phyloP scores from a whole-genome alignment of 2,888 invertebrate genomes.

The Margaritifera margaritifera region DNA sequence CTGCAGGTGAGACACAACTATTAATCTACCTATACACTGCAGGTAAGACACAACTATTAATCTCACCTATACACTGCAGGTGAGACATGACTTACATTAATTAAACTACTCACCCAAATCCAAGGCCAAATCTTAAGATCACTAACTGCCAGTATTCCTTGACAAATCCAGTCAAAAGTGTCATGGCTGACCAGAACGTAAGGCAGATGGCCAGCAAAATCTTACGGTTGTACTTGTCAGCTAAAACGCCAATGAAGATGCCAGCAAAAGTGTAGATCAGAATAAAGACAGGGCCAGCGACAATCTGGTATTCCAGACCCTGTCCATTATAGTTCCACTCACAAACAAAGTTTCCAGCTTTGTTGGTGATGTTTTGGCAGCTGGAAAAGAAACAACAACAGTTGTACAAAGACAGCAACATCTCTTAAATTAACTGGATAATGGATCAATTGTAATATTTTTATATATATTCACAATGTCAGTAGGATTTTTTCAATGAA shows the following conservation, averaged over 20 bases:
- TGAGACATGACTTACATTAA: not conserved
- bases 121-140: constrained; percentile 87
- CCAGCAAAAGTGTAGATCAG: constrained; percentile 92
- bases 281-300: constrained; percentile 94
- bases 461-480: too few relatives aligned
- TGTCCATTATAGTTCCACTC: constrained; percentile 95
- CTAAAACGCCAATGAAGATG: constrained; percentile 85
- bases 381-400: constrained; percentile 21
- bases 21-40: not conserved
- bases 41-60: not conserved
- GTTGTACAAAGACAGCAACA: not conserved
- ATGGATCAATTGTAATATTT: too few relatives aligned
- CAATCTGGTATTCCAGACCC: constrained; percentile 91
- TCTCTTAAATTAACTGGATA: not conserved
- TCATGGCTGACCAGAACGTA: constrained; percentile 86
- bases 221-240: constrained; percentile 74
- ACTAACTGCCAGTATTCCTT: constrained; percentile 93
- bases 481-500: too few relatives aligned
- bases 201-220: constrained; percentile 84
- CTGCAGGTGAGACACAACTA: too few relatives aligned
- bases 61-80: too few relatives aligned
- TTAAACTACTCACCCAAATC: constrained; percentile 80
- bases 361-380: constrained; percentile 25
- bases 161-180: constrained; percentile 88
- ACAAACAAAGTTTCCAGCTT: constrained; percentile 82